Evolutionary conservation across 2,888 invertebrate species (phyloP).

Genomic region (Polyploca ridens): DNA sequence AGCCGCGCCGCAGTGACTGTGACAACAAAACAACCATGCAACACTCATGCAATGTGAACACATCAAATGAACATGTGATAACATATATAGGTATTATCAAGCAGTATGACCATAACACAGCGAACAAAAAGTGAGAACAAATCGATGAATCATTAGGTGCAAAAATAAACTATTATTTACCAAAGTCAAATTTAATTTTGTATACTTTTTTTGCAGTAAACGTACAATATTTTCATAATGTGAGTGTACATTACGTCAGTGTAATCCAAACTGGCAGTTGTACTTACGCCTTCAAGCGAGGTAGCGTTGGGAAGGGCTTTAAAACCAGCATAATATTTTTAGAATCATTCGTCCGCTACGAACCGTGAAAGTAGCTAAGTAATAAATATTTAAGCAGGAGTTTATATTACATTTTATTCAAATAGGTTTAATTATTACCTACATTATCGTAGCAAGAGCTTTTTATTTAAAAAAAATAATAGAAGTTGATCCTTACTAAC

Average conservation of each 20-base stretch:
- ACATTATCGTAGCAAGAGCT: too few species aligned
- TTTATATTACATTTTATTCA: too few species aligned
- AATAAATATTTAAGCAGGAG: background rate
- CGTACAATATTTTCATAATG: too few species aligned
- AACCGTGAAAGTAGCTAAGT: background rate
- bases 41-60: slow-evolving; percentile 53
- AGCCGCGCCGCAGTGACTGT: slow-evolving; percentile 75
- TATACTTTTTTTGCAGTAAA: background rate
- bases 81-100: slow-evolving; percentile 41
- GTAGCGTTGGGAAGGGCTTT: background rate
- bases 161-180: too few species aligned
- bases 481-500: too few species aligned
- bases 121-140: slow-evolving; percentile 12
- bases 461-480: too few species aligned
- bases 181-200: background rate
- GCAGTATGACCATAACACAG: slow-evolving; percentile 28
- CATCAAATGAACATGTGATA: slow-evolving; percentile 49
- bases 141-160: background rate
- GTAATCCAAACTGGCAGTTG: background rate
- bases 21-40: slow-evolving; percentile 76
- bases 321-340: background rate
- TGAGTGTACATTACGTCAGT: background rate
- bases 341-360: background rate
- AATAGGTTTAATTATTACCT: too few species aligned
- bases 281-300: background rate